Percentiles rank a stretch among this genome's conserved stretches.
Evolutionary conservation across 2,888 invertebrate genomes (phyloP).

Genomic region (Ernsta delagoae): DNA sequence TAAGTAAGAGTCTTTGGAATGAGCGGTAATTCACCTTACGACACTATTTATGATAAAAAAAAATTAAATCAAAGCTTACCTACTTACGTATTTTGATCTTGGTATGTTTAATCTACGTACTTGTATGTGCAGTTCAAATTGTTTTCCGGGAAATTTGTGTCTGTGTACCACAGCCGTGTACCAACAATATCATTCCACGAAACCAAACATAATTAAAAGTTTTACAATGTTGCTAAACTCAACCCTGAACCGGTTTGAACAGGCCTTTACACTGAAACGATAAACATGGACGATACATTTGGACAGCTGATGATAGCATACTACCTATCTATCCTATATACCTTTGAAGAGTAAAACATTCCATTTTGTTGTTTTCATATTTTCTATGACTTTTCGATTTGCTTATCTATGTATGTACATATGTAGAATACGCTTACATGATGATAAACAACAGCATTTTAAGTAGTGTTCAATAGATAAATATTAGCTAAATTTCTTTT

Average conservation of each 20-base stretch:
- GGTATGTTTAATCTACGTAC: not conserved
- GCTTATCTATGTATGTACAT: too few relatives aligned
- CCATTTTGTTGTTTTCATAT: not conserved
- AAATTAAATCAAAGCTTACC: too few relatives aligned
- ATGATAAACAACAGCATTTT: too few relatives aligned
- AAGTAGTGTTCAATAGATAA: too few relatives aligned
- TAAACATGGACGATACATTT: constrained; percentile 15
- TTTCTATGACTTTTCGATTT: too few relatives aligned
- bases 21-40: too few relatives aligned
- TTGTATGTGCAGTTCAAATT: not conserved
- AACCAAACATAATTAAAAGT: constrained; percentile 15
- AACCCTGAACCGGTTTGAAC: constrained; percentile 9
- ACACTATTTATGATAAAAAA: too few relatives aligned
- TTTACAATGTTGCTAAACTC: not conserved
- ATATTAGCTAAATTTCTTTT: too few relatives aligned
- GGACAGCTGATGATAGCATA: constrained; percentile 11
- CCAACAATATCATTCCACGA: not conserved
- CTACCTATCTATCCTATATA: not conserved
- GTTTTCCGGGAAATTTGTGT: not conserved
- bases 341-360: constrained; percentile 9
- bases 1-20: too few relatives aligned
- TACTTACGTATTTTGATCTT: too few relatives aligned
- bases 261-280: constrained; percentile 11
- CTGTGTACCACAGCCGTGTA: too few relatives aligned
- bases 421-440: too few relatives aligned